Conservation (phyloP, 2,113 vertebrate species). For the Vulpes vulpes region DNA sequence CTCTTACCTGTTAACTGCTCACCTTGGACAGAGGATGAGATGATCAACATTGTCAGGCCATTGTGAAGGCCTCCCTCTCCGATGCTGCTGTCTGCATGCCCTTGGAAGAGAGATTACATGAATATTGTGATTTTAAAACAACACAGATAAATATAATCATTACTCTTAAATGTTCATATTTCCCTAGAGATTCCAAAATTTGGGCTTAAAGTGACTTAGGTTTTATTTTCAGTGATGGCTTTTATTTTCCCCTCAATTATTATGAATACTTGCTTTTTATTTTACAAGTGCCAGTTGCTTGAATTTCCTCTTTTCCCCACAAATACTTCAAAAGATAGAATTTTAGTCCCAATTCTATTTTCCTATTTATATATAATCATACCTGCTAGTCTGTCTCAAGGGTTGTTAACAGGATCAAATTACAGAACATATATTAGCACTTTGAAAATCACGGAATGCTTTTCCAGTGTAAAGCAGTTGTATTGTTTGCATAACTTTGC, state of each 20-base stretch:
- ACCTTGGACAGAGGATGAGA: not conserved
- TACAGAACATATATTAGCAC: not conserved
- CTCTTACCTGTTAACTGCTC: not conserved
- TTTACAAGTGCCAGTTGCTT: constrained; percentile 17
- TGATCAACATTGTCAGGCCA: not conserved
- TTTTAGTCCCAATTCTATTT: constrained; percentile 54
- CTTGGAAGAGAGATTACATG: not conserved
- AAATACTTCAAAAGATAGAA: constrained; percentile 26
- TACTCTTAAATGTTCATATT: constrained; percentile 43
- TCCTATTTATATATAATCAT: not conserved
- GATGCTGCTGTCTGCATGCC: not conserved
- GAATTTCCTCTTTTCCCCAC: not conserved
- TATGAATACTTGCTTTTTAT: not conserved
- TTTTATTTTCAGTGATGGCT: constrained; percentile 55
- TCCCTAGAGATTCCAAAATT: constrained; percentile 42
- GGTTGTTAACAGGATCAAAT: not conserved
- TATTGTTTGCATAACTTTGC: not conserved
- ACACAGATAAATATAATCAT: not conserved
- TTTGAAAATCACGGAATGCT: constrained; percentile 38
- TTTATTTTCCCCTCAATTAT: not conserved
- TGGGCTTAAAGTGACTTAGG: constrained; percentile 18
- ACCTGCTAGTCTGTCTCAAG: not conserved
- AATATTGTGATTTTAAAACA: not conserved
- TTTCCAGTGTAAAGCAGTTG: constrained; percentile 4
- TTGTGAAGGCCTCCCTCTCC: constrained; percentile 33